A percentile compares a stretch with the other conserved stretches of the same genome.
phyloP scores from a whole-genome alignment of 2,797 vertebrate species.

The Dromococcyx pavoninus region DNA sequence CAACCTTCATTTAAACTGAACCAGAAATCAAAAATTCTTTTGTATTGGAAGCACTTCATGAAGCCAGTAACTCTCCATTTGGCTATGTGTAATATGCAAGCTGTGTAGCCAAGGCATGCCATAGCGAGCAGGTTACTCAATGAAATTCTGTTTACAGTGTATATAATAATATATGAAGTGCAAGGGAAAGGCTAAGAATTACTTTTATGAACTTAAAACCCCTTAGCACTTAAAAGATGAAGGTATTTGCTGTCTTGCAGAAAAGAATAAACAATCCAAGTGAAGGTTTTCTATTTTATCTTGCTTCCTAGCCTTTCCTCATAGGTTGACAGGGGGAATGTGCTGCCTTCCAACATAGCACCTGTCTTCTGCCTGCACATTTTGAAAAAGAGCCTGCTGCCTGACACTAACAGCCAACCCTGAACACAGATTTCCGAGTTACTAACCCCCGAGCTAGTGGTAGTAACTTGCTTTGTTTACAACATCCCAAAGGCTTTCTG shows the following conservation, averaged over 20 bases:
- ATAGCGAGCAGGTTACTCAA: not conserved
- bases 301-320: not conserved
- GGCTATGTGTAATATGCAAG: not conserved
- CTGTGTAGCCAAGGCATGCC: not conserved
- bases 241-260: not conserved
- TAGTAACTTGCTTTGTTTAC: not conserved
- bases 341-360: conserved; percentile 76
- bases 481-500: not conserved
- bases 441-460: conserved; percentile 32
- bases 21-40: conserved; percentile 12
- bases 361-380: conserved; percentile 53
- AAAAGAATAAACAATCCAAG: not conserved
- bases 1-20: not conserved
- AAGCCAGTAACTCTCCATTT: not conserved
- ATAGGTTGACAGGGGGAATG: not conserved
- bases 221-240: not conserved
- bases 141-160: not conserved
- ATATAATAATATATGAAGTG: not conserved
- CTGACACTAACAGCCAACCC: conserved; percentile 46
- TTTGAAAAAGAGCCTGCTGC: conserved; percentile 32
- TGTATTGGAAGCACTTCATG: not conserved
- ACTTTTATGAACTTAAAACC: not conserved
- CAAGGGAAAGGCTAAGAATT: not conserved
- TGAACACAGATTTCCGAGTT: not conserved
- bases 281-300: not conserved